These are phyloP conservation scores for Blomia tropicalis DNA, from an alignment of 2,888 invertebrate genomes.

Conservation along the genomic window DNA sequence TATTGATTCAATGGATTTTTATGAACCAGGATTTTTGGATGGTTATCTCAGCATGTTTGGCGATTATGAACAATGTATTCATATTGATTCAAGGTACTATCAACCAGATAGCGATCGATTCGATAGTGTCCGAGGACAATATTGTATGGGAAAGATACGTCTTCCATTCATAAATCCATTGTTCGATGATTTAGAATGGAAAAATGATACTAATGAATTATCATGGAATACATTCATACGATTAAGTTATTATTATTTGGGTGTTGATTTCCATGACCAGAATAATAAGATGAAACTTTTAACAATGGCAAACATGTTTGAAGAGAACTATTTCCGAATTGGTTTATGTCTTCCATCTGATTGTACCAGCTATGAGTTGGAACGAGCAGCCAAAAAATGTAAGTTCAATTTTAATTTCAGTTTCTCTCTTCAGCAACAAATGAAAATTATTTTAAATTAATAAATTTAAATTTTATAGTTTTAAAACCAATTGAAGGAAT, in stretches of 20 bases:
- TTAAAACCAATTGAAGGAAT: not conserved
- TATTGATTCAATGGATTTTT: not conserved
- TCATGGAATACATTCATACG: too few relatives aligned
- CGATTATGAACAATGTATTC: not conserved
- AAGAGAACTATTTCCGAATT: constrained; percentile 11
- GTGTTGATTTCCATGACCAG: not conserved
- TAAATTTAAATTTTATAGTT: not conserved
- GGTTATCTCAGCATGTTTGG: not conserved
- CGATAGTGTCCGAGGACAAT: constrained; percentile 15
- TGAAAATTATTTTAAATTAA: not conserved
- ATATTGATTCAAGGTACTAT: not conserved
- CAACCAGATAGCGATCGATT: not conserved
- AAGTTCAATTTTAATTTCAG: not conserved
- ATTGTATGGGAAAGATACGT: constrained; percentile 17
- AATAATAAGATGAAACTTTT: constrained; percentile 18
- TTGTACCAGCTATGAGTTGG: constrained; percentile 21
- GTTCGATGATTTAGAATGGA: not conserved
- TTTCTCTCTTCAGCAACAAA: too few relatives aligned
- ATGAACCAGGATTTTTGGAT: not conserved
- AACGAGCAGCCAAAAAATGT: constrained; percentile 1
- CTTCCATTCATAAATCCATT: constrained; percentile 4
- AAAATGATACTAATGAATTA: not conserved
- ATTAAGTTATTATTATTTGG: not conserved
- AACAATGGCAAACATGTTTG: constrained; percentile 8
- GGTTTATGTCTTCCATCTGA: constrained; percentile 24